A percentile compares a stretch with the other conserved stretches of the same genome.
Evolutionary conservation across 2,888 invertebrate species (phyloP).

Genomic region (Tetanocera ferruginea): DNA sequence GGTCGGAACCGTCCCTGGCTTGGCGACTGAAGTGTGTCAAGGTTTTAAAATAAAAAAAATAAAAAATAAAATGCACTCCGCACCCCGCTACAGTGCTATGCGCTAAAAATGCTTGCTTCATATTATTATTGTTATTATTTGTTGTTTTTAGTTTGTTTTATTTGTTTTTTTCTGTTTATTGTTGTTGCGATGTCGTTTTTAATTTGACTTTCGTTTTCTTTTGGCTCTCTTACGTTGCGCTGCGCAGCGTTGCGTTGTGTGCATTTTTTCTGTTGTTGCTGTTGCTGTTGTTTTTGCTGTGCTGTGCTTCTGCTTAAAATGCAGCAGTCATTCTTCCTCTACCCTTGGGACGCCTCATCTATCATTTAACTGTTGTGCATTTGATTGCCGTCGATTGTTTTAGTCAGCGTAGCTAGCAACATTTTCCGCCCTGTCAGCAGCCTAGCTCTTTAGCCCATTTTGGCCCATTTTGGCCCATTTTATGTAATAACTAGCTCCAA

Average conservation of each 20-base stretch:
- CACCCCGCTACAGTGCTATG: neutral
- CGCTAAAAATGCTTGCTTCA: slow-evolving; percentile 5
- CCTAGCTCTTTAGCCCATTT: neutral
- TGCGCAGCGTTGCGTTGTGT: slow-evolving; percentile 14
- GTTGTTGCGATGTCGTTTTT: slow-evolving; percentile 52
- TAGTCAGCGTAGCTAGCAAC: neutral
- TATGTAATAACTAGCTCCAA: neutral
- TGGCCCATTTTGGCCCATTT: slow-evolving; percentile 25
- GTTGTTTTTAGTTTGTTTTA: neutral
- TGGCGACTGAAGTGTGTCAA: slow-evolving; percentile 66
- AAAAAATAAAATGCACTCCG: slow-evolving; percentile 3
- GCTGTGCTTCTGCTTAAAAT: slow-evolving; percentile 4
- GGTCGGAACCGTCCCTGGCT: slow-evolving; percentile 66
- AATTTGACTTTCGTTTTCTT: slow-evolving; percentile 45
- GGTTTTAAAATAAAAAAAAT: slow-evolving; percentile 56
- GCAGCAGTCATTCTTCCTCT: neutral
- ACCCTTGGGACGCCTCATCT: neutral
- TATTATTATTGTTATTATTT: slow-evolving; percentile 12
- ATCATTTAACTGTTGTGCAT: neutral
- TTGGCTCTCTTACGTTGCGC: slow-evolving; percentile 33
- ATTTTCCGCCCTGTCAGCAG: neutral
- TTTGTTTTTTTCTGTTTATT: neutral
- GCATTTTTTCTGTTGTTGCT: slow-evolving; percentile 31
- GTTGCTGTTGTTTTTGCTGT: slow-evolving; percentile 33
- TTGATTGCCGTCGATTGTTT: neutral